Conservation (phyloP, 2,888 invertebrate genomes). For the Nesidiocoris tenuis region DNA sequence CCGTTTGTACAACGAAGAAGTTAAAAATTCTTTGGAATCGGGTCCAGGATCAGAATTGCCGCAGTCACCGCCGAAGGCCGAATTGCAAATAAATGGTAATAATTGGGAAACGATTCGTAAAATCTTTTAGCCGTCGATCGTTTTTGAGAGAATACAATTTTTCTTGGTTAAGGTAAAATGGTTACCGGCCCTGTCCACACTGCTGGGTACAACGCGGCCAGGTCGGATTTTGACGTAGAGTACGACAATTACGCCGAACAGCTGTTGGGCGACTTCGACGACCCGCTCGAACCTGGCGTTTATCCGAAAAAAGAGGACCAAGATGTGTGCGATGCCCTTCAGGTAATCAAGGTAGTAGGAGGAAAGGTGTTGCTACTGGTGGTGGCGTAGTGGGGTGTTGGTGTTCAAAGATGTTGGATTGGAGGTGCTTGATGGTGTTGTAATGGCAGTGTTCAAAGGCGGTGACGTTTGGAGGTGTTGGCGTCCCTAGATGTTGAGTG, state of each 20-base stretch:
- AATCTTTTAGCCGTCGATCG: too few relatives aligned
- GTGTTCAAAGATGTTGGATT: too few relatives aligned
- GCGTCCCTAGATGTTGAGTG: too few relatives aligned
- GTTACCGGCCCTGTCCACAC: slow-evolving; percentile 16
- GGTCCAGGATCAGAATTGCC: neutral
- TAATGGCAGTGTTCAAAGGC: too few relatives aligned
- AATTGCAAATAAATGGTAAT: neutral
- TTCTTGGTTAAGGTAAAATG: slow-evolving; percentile 28
- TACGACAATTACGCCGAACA: slow-evolving; percentile 49
- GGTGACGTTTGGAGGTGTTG: too few relatives aligned
- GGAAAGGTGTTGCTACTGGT: too few relatives aligned
- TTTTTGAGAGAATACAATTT: too few relatives aligned
- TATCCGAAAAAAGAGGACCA: slow-evolving; percentile 49
- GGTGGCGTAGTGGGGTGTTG: too few relatives aligned
- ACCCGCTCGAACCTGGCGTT: slow-evolving; percentile 18
- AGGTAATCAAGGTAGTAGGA: too few relatives aligned
- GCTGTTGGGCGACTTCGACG: slow-evolving; percentile 41
- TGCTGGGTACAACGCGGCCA: slow-evolving; percentile 47
- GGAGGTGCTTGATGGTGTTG: too few relatives aligned
- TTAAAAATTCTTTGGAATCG: neutral
- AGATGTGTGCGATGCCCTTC: slow-evolving; percentile 64
- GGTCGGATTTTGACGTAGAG: slow-evolving; percentile 49
- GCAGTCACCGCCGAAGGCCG: neutral
- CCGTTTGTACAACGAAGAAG: neutral
- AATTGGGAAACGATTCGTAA: neutral